Conservation (phyloP, 2,888 invertebrate genomes). For the Dolichopus griseipennis region DNA sequence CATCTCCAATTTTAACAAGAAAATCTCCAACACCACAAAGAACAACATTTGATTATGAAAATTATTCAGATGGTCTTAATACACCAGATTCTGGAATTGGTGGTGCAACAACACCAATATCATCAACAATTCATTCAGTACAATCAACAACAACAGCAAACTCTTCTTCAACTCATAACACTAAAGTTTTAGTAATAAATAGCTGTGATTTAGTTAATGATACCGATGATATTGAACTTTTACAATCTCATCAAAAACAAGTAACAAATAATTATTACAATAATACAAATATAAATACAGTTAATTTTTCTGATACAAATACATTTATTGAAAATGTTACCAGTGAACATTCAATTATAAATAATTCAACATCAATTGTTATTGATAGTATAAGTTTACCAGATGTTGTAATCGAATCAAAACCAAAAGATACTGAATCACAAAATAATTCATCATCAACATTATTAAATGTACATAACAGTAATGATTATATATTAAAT, state of each 20-base stretch:
- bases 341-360: conserved; percentile 1
- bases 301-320: conserved; percentile 23
- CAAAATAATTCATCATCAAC: conserved; percentile 21
- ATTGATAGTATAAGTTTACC: conserved; percentile 43
- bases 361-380: conserved; percentile 28
- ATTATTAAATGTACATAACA: conserved; percentile 26
- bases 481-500: conserved; percentile 28
- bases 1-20: neutral
- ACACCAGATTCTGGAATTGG: conserved; percentile 39
- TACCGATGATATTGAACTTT: conserved; percentile 15
- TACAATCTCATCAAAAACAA: conserved; percentile 34
- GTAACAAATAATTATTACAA: conserved; percentile 37
- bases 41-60: neutral
- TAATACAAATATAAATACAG: conserved; percentile 18
- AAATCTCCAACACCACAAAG: neutral
- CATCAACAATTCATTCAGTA: neutral
- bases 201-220: conserved; percentile 24
- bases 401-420: conserved; percentile 43
- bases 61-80: conserved; percentile 2
- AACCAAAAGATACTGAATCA: conserved; percentile 24
- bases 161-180: neutral
- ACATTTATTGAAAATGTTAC: conserved; percentile 26
- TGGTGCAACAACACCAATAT: conserved; percentile 11
- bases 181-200: conserved; percentile 18
- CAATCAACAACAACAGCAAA: neutral